Conservation (phyloP, 2,113 vertebrate species). For the Plotosus lineatus region DNA sequence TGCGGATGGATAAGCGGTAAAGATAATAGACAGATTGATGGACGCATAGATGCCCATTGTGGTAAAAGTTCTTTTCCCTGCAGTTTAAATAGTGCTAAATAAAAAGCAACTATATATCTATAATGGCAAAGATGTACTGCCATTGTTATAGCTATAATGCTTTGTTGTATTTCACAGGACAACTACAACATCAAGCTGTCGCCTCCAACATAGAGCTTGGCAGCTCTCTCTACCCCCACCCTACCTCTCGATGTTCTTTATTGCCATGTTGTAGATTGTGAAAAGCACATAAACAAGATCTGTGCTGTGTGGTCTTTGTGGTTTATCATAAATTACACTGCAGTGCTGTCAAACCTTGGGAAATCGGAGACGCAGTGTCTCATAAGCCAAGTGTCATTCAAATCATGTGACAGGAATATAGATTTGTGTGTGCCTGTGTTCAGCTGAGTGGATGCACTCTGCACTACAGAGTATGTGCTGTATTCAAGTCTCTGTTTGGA, state of each 20-base stretch:
- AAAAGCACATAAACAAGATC: slow-evolving; percentile 31
- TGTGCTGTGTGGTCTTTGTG: slow-evolving; percentile 21
- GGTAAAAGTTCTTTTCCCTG: not conserved
- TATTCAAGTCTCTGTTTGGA: not conserved
- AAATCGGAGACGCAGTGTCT: slow-evolving; percentile 15
- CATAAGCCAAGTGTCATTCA: slow-evolving; percentile 41
- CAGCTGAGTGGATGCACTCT: not conserved
- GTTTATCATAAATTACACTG: slow-evolving; percentile 22
- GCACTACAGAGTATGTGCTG: not conserved
- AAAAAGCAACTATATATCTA: not conserved
- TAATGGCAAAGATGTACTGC: slow-evolving; percentile 53
- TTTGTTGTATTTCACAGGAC: slow-evolving; percentile 71
- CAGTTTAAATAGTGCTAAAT: not conserved
- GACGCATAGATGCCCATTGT: too few species aligned
- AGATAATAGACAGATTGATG: too few species aligned
- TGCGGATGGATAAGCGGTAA: too few species aligned
- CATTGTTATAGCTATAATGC: slow-evolving; percentile 69
- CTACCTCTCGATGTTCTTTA: slow-evolving; percentile 34
- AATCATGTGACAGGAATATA: slow-evolving; percentile 15
- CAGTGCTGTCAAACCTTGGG: not conserved
- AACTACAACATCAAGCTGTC: slow-evolving; percentile 70
- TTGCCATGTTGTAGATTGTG: slow-evolving; percentile 30
- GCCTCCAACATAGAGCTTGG: slow-evolving; percentile 65
- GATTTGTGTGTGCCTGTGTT: slow-evolving; percentile 8
- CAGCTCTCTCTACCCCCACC: slow-evolving; percentile 26